Conservation (phyloP, 2,113 vertebrate species). For the Eidolon helvum region DNA sequence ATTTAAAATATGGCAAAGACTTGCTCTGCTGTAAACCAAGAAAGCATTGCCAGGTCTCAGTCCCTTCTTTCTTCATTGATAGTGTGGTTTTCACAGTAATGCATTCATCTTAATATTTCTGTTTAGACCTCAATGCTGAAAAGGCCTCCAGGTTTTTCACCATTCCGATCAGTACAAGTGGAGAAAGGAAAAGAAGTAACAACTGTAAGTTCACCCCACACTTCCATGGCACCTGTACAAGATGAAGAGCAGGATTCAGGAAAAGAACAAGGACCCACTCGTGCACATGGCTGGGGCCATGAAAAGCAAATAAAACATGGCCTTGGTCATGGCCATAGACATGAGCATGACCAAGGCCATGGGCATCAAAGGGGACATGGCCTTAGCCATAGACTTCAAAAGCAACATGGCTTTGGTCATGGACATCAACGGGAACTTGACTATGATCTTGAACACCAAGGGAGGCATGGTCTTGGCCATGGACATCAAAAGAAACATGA, state of each 20-base stretch:
- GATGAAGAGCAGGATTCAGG: conserved; percentile 46
- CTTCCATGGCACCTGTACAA: conserved; percentile 21
- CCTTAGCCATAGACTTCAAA: background rate
- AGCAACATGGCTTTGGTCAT: background rate
- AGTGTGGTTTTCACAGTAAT: conserved; percentile 13
- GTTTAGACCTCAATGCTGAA: background rate
- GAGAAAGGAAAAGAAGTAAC: background rate
- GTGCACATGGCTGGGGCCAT: conserved; percentile 31
- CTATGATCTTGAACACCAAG: background rate
- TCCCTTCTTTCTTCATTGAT: background rate
- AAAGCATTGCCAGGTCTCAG: background rate
- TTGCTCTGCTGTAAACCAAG: background rate
- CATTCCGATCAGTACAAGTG: background rate
- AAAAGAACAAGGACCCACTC: background rate
- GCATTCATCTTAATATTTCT: conserved; percentile 58
- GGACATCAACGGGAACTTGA: background rate
- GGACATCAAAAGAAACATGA: background rate
- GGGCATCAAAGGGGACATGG: background rate
- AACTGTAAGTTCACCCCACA: background rate
- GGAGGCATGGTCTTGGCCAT: background rate
- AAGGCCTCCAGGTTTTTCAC: conserved; percentile 83
- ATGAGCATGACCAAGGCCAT: conserved; percentile 39
- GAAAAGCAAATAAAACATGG: conserved; percentile 19
- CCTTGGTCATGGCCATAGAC: conserved; percentile 5
- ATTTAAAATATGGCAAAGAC: conserved; percentile 9